Conservation (phyloP, 2,113 vertebrate genomes). For the Hippocampus guttulatus region DNA sequence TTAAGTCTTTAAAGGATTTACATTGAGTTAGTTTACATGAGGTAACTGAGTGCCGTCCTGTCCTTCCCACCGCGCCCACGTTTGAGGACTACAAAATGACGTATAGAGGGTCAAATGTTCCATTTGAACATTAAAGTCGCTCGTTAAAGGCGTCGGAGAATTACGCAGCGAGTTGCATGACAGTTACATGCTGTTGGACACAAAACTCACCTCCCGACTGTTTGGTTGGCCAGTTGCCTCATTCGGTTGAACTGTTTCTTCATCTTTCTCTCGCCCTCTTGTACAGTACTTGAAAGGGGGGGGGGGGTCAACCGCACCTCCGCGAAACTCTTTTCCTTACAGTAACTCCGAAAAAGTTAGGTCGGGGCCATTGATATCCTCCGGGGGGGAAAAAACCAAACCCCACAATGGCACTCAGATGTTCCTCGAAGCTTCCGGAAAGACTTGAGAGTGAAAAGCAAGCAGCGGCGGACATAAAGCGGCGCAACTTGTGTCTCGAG, state of each 20-base stretch:
- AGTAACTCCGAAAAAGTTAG: conserved; percentile 36
- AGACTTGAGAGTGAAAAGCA: background rate
- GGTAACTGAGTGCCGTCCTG: too few relatives aligned
- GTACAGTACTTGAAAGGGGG: background rate
- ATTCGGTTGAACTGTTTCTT: conserved; percentile 97
- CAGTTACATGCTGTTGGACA: background rate
- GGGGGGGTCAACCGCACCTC: conserved; percentile 37
- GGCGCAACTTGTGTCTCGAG: background rate
- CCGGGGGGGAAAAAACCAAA: background rate
- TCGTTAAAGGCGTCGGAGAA: background rate
- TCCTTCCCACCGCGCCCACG: background rate
- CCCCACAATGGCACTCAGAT: background rate
- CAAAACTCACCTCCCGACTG: conserved; percentile 84
- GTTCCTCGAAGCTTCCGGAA: too few relatives aligned
- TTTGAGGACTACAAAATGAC: background rate
- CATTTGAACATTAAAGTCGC: background rate
- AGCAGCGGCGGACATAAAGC: background rate
- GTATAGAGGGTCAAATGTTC: background rate
- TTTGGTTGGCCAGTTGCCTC: conserved; percentile 94
- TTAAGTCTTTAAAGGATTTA: too few relatives aligned
- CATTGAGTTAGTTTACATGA: too few relatives aligned
- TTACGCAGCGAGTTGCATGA: background rate
- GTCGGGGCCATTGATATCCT: conserved; percentile 58
- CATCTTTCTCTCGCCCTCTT: conserved; percentile 62
- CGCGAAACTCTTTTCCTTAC: conserved; percentile 33